Conservation (phyloP, 2,888 invertebrate species). For the Mythimna albipuncta region DNA sequence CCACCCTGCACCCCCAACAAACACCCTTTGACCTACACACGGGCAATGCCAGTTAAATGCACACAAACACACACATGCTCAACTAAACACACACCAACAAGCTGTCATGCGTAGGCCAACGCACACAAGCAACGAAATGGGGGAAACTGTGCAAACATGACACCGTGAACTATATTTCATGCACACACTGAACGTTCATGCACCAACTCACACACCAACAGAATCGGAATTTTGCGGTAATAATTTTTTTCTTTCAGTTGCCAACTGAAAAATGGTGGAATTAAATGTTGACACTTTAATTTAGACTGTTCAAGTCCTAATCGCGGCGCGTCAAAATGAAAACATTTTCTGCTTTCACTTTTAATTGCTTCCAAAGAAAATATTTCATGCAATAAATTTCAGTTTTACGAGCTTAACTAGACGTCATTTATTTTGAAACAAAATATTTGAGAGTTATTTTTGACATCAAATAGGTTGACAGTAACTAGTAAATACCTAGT, state of each 20-base stretch:
- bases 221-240: slow-evolving; percentile 60
- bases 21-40: slow-evolving; percentile 74
- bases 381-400: slow-evolving; percentile 46
- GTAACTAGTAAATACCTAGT: slow-evolving; percentile 4
- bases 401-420: slow-evolving; percentile 44
- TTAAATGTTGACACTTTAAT: slow-evolving; percentile 60
- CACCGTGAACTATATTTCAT: slow-evolving; percentile 72
- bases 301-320: slow-evolving; percentile 46
- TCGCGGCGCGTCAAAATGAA: slow-evolving; percentile 53
- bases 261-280: slow-evolving; percentile 59
- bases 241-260: slow-evolving; percentile 63
- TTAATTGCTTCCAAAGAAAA: slow-evolving; percentile 60
- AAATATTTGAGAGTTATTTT: slow-evolving; percentile 35
- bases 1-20: slow-evolving; percentile 59
- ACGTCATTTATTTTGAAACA: slow-evolving; percentile 44
- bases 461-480: slow-evolving; percentile 11
- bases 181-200: slow-evolving; percentile 55
- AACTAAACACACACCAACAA: slow-evolving; percentile 49
- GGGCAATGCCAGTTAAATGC: slow-evolving; percentile 65
- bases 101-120: slow-evolving; percentile 50
- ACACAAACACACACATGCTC: slow-evolving; percentile 58
- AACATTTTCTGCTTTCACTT: slow-evolving; percentile 52
- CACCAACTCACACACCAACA: slow-evolving; percentile 54
- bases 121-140: slow-evolving; percentile 63
- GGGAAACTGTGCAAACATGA: slow-evolving; percentile 70